Conservation (phyloP, 2,113 vertebrate genomes). For the Eclectus roratus region DNA sequence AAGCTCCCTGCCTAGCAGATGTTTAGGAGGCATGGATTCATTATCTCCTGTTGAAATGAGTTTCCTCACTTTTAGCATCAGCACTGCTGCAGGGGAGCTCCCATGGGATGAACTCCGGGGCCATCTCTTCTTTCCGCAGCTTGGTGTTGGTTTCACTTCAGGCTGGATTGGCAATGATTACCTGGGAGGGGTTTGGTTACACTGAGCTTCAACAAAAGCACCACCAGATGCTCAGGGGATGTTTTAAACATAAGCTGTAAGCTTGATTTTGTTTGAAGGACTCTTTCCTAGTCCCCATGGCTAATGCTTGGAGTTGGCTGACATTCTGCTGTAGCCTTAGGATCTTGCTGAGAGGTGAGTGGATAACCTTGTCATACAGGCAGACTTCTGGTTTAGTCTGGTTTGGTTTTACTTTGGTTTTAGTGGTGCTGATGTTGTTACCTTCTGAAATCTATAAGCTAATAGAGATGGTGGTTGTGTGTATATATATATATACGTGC, state of each 20-base stretch:
- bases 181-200: conserved; percentile 36
- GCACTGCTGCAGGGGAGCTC: neutral
- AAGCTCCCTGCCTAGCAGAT: rapidly evolving
- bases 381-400: neutral
- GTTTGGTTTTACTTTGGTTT: neutral
- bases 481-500: neutral
- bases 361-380: neutral
- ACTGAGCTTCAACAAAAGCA: neutral
- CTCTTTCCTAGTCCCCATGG: neutral
- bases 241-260: neutral
- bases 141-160: neutral
- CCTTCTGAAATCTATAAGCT: neutral
- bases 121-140: neutral
- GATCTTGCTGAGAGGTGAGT: conserved; percentile 33
- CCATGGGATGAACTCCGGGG: neutral
- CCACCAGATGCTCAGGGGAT: neutral
- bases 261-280: neutral
- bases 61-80: neutral
- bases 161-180: neutral
- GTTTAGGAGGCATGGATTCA: rapidly evolving
- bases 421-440: neutral
- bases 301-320: neutral
- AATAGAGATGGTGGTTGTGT: neutral
- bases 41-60: rapidly evolving
- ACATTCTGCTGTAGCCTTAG: neutral